Base-by-base conservation (phyloP, 2,113 vertebrate species). In the Xiphophorus maculatus region DNA sequence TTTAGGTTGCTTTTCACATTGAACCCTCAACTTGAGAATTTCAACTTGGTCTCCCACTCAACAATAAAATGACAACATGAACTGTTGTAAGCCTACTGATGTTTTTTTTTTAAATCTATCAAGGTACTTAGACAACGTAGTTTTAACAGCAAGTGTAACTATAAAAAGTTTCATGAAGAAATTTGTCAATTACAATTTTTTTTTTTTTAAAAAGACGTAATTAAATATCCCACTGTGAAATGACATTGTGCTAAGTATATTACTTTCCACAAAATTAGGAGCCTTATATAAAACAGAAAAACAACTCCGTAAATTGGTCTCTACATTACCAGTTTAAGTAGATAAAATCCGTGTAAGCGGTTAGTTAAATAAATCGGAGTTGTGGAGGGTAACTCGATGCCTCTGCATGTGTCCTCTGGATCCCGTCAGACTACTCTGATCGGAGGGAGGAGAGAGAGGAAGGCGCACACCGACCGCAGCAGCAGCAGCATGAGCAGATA, bases 381-480 rank as follows among this genome's bases (percentile, higher is more conserved):
- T 58, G 11, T 40, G 0, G 25, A 30, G 14, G 54, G 89, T 82
- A 88, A 90, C 77, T 40, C 69, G 82, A 90, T 78, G 81, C 89
- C 87, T 74, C 37, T 27, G 80, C 54, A 32, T 71, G 84, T 69
- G 76, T 88, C 79, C 85, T 78, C 80, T 33, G 60, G 80, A 77
- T 84, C 80, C 83, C 82, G 13, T 35, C 60, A 66, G 29, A 75
- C 2, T 32, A 61, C 7, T 71, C 12, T 27, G 69, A 66, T 66
- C 63, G 35, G 84, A 86, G 77, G 78, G 76, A 82, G 80, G 85
- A 69, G 83, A 75, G 77, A 74, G 77, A 73, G 71, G 63, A 65
- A 80, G 74, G 61, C 74, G 11, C 42, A 69, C 71, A 35, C 9
- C 63, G 51, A 66, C 73, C 58, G 2, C 69, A 74, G 62, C 72